Percentiles rank a stretch among this genome's conserved stretches.
phyloP scores from a whole-genome alignment of 2,888 invertebrate genomes.

The Mamestra brassicae region DNA sequence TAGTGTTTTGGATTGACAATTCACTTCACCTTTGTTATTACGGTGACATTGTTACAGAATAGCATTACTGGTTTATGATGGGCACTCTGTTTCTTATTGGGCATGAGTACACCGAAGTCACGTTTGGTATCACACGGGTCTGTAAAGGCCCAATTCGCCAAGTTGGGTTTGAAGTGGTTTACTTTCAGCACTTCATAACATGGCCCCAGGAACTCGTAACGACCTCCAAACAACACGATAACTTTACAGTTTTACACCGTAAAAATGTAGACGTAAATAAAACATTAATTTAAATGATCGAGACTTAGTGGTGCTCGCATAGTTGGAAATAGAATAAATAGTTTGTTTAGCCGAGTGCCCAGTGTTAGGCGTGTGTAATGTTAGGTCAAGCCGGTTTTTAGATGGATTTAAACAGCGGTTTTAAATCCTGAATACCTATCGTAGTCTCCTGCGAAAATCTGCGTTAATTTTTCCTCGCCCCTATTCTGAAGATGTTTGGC shows the following conservation, averaged over 20 bases:
- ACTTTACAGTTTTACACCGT: constrained; percentile 53
- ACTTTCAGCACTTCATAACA: background rate
- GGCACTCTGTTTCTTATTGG: too few species aligned
- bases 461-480: background rate
- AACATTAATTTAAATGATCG: constrained; percentile 69
- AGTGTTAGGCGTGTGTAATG: constrained; percentile 56
- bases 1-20: too few species aligned
- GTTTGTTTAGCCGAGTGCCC: constrained; percentile 64
- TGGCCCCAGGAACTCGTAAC: constrained; percentile 55
- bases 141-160: background rate
- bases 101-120: background rate
- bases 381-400: constrained; percentile 54
- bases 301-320: constrained; percentile 66
- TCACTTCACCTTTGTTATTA: too few species aligned
- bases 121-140: background rate
- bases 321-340: constrained; percentile 68
- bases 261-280: constrained; percentile 70
- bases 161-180: background rate
- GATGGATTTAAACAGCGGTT: constrained; percentile 21
- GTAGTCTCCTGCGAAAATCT: background rate
- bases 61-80: too few species aligned
- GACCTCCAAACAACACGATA: constrained; percentile 61
- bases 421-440: background rate
- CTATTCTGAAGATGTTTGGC: background rate
- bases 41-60: too few species aligned